Evolutionary conservation across 2,888 invertebrate species (phyloP).

Genomic region (Cyclophora albipunctata): DNA sequence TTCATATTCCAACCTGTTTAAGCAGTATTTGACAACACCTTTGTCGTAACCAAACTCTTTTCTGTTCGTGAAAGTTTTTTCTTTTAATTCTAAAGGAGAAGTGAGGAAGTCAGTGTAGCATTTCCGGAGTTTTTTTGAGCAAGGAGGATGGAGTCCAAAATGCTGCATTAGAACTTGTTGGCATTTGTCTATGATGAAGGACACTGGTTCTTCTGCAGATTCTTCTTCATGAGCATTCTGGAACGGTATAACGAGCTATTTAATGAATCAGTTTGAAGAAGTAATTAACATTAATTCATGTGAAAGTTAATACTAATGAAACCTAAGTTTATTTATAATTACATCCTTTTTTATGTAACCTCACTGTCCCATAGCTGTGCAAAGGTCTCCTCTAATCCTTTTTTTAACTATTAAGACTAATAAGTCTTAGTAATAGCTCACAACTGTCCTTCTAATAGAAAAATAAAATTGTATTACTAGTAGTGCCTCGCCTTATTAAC

Average conservation of each 20-base stretch:
- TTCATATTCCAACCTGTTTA: conserved; percentile 58
- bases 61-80: conserved; percentile 52
- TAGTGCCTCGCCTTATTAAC: too few species aligned
- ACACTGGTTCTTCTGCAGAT: conserved; percentile 33
- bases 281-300: not conserved
- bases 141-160: conserved; percentile 58
- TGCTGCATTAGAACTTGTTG: conserved; percentile 48
- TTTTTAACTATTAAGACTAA: too few species aligned
- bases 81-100: conserved; percentile 44
- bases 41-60: conserved; percentile 38
- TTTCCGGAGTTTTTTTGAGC: conserved; percentile 40
- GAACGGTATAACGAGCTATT: conserved; percentile 20
- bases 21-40: conserved; percentile 57
- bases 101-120: conserved; percentile 53
- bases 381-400: too few species aligned
- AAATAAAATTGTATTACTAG: too few species aligned
- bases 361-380: too few species aligned
- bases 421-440: too few species aligned
- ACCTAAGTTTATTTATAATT: too few species aligned
- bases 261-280: not conserved
- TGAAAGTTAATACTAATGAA: not conserved
- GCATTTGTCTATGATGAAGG: conserved; percentile 47
- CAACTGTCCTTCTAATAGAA: too few species aligned
- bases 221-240: conserved; percentile 64
- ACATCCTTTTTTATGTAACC: too few species aligned